Percentiles rank a stretch among this genome's conserved stretches.
Evolutionary conservation across 2,113 vertebrate genomes (phyloP).

Genomic region (Clarias gariepinus): DNA sequence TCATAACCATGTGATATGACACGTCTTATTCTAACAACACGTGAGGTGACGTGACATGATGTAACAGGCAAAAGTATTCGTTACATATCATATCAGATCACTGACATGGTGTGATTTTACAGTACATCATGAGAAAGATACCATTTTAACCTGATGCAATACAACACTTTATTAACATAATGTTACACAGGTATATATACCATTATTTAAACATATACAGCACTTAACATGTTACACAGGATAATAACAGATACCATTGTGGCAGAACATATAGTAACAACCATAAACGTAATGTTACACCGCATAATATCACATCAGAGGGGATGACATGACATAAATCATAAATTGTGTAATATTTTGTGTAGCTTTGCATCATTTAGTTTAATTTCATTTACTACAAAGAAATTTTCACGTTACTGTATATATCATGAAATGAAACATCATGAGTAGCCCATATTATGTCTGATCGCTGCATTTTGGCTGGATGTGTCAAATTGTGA

Average conservation of each 20-base stretch:
- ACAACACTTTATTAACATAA: too few species aligned
- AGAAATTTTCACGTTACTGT: too few species aligned
- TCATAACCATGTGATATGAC: too few species aligned
- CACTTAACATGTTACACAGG: neutral
- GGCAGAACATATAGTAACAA: neutral
- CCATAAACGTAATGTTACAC: neutral
- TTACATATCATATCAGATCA: neutral
- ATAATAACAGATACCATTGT: neutral
- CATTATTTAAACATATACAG: neutral
- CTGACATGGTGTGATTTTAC: too few species aligned
- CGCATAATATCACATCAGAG: neutral
- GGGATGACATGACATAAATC: neutral
- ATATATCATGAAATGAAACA: neutral
- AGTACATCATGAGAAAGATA: too few species aligned
- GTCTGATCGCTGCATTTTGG: neutral
- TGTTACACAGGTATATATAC: too few species aligned
- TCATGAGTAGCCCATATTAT: neutral
- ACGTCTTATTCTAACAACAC: too few species aligned
- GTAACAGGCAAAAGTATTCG: too few species aligned
- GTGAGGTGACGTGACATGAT: too few species aligned
- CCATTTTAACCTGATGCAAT: too few species aligned
- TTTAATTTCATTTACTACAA: too few species aligned
- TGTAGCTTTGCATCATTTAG: too few species aligned
- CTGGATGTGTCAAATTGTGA: slow-evolving; percentile 4
- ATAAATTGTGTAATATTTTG: neutral